Evolutionary conservation across 1,140 invertebrate genomes (phyloP).

Genomic region (Oncopodura yosiiana): DNA sequence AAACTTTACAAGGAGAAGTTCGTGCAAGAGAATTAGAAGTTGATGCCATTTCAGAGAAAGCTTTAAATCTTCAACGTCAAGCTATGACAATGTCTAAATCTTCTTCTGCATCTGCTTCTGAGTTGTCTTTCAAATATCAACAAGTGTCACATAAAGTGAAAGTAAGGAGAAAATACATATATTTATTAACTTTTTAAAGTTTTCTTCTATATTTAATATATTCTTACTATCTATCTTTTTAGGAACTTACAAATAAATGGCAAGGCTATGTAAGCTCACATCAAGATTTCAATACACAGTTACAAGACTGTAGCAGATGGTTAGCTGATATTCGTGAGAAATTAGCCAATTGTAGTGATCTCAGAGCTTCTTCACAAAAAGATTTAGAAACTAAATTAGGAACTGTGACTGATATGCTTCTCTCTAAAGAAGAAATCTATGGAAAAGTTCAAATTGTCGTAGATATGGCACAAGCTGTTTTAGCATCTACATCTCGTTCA

Average conservation of each 20-base stretch:
- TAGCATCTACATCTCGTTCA: constrained; percentile 78
- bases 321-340: constrained; percentile 74
- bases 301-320: constrained; percentile 70
- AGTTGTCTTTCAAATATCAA: constrained; percentile 81
- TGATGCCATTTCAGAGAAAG: constrained; percentile 79
- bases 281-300: constrained; percentile 72
- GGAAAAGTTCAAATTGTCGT: constrained; percentile 72
- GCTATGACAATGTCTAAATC: constrained; percentile 37
- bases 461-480: constrained; percentile 79
- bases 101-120: constrained; percentile 51
- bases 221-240: background rate
- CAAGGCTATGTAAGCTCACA: constrained; percentile 81
- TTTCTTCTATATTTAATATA: background rate
- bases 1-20: constrained; percentile 74
- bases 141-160: constrained; percentile 80
- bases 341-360: constrained; percentile 69
- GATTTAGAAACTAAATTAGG: constrained; percentile 76
- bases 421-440: constrained; percentile 84
- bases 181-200: constrained; percentile 1
- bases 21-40: constrained; percentile 84
- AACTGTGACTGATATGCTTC: constrained; percentile 65
- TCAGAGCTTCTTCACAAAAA: constrained; percentile 67
- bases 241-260: constrained; percentile 78
- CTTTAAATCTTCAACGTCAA: constrained; percentile 68
- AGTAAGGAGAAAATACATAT: constrained; percentile 36